Base-by-base conservation (phyloP, 2,888 invertebrate genomes). In the Cantharis rufa region DNA sequence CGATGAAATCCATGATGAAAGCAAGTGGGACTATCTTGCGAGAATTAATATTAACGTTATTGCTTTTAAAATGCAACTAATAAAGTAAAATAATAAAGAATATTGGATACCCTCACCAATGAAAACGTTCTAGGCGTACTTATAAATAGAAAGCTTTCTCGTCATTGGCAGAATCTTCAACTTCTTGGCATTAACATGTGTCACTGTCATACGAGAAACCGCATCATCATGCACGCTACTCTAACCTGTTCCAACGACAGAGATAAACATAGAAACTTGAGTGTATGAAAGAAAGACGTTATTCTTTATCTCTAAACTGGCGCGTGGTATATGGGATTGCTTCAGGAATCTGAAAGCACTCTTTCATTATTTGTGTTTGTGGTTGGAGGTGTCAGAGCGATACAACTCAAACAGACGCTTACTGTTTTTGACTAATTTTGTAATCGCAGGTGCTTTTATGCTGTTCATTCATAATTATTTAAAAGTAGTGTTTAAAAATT, bases 291-390 rank as follows among this genome's bases (percentile, higher is more conserved):
- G 28, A 13, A 72, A 77, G 75, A 72, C 69, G 70, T n/a, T 62
- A 68, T 70, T 76, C 72, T 78, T 78, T 76, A 77, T 77, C 74
- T 77, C 69, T 13, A 76, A 66, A 75, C 75, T 76, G 71, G 79
- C 76, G 80, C 80, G 83, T 82, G 83, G 81, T 83, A 82, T 83
- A 84, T 83, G 84, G 81, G 82, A 83, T 82, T 80, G 82, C 79
- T 80, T 79, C 77, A 78, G 76, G 82, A 78, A 79, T 78, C 77
- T 85, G 82, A 87, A 87, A 86, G 86, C 86, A 84, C 82, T 86
- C 86, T 86, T 87, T 87, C 85, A 86, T 28, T 28, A 28, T 86
- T 83, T 82, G 83, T 82, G 83, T 83, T 83, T 79, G 82, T 75
- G 79, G 82, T 74, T 73, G 84, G 80, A 84, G 85, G 86, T 83